Conservation (phyloP, 1,140 invertebrate genomes). For the Leptopilina boulardi region DNA sequence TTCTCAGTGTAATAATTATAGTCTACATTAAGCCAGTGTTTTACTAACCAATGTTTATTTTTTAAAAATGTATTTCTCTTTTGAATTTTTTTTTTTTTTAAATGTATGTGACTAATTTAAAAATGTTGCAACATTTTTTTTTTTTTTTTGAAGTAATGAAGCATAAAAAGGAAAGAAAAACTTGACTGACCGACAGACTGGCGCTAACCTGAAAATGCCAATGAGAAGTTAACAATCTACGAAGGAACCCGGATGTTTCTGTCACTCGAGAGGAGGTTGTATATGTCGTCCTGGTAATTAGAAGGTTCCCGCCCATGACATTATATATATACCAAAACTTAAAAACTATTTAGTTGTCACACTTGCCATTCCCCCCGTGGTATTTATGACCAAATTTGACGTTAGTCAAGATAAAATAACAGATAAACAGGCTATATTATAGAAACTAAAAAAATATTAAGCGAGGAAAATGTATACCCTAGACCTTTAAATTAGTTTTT, state of each 20-base stretch:
- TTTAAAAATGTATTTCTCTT: no score
- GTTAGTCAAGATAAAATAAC: conserved; percentile 16
- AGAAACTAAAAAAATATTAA: neutral
- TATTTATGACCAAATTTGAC: conserved; percentile 52
- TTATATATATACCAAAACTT: conserved; percentile 34
- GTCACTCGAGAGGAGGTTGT: conserved; percentile 61
- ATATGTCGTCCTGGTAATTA: conserved; percentile 65
- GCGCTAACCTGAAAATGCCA: conserved; percentile 61
- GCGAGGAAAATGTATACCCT: neutral
- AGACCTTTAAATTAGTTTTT: neutral
- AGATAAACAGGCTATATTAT: neutral
- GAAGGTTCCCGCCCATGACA: conserved; percentile 52
- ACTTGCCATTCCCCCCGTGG: conserved; percentile 31
- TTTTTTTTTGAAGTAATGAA: conserved; percentile 23
- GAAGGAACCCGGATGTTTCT: conserved; percentile 68
- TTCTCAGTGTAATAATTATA: no score
- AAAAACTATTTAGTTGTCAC: conserved; percentile 47
- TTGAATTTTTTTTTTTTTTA: no score
- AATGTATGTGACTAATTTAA: no score
- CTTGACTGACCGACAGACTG: conserved; percentile 44
- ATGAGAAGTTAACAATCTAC: conserved; percentile 65
- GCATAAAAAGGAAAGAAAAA: conserved; percentile 14
- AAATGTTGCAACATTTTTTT: conserved; percentile 32
- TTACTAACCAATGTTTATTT: no score
- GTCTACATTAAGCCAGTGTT: no score